Evolutionary conservation across 2,113 vertebrate genomes (phyloP).

Genomic region (Puntigrus tetrazona): DNA sequence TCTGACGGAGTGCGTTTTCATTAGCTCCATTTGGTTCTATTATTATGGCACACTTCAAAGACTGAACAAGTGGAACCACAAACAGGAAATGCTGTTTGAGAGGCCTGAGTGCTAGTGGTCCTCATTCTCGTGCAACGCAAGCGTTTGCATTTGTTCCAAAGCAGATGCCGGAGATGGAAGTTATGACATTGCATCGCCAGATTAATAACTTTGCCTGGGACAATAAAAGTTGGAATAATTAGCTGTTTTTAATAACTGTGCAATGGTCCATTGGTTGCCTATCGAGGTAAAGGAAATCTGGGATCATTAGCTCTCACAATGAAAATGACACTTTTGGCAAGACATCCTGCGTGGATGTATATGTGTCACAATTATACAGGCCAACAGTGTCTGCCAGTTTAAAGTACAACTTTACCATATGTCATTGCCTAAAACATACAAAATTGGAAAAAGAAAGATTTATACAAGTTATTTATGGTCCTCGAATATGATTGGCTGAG

Average conservation of each 20-base stretch:
- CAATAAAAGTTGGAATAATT: constrained; percentile 72
- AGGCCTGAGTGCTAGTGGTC: constrained; percentile 61
- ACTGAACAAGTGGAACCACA: constrained; percentile 75
- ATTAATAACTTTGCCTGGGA: constrained; percentile 64
- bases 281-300: constrained; percentile 66
- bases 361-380: constrained; percentile 56
- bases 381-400: constrained; percentile 57
- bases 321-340: constrained; percentile 66
- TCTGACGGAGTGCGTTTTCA: constrained; percentile 77
- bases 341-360: constrained; percentile 52
- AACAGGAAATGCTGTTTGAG: constrained; percentile 73
- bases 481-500: too few species aligned
- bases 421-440: constrained; percentile 62
- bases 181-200: constrained; percentile 67
- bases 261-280: constrained; percentile 56
- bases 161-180: constrained; percentile 68
- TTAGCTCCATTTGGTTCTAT: constrained; percentile 78
- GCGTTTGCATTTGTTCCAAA: constrained; percentile 63
- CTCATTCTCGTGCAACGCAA: constrained; percentile 45
- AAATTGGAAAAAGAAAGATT: constrained; percentile 59
- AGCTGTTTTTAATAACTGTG: constrained; percentile 73
- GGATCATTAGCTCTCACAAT: constrained; percentile 67
- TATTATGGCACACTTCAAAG: constrained; percentile 77
- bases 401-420: constrained; percentile 68
- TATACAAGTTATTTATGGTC: too few species aligned